Conservation (phyloP, 2,113 vertebrate genomes). For the Sardina pilchardus region DNA sequence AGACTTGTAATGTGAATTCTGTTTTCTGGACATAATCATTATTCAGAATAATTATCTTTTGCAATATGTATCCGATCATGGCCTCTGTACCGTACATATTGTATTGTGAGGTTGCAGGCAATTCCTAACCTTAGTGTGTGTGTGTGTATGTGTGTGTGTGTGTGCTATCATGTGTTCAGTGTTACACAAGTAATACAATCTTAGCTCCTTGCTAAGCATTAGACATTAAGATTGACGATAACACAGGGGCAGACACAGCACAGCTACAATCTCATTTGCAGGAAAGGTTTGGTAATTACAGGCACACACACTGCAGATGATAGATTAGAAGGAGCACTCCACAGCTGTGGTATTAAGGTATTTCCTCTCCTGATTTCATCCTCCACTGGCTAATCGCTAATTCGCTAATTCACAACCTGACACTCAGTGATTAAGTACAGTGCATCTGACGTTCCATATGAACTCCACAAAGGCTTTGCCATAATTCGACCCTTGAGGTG, state of each 20-base stretch:
- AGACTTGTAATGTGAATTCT: too few relatives aligned
- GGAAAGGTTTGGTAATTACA: conserved; percentile 1
- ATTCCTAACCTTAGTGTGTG: not conserved
- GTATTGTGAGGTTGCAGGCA: too few relatives aligned
- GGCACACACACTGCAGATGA: not conserved
- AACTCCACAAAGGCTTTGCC: not conserved
- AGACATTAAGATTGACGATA: not conserved
- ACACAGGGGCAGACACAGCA: not conserved
- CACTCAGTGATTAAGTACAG: not conserved
- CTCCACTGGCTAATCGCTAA: not conserved
- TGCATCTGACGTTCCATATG: not conserved
- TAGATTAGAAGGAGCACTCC: not conserved
- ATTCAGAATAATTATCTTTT: too few relatives aligned
- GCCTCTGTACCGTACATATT: too few relatives aligned
- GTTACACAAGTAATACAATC: not conserved
- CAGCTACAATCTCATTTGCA: conserved; percentile 3
- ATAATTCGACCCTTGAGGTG: not conserved
- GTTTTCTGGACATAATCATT: too few relatives aligned
- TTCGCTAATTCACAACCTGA: not conserved
- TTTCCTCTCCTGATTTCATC: conserved; percentile 5
- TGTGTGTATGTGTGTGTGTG: not conserved
- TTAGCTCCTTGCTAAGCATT: not conserved
- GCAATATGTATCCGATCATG: too few relatives aligned
- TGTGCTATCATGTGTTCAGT: not conserved
- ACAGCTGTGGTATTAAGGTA: not conserved